Conservation (phyloP, 92 coral and sea anemone species). For the Zoanthus solanderi region DNA sequence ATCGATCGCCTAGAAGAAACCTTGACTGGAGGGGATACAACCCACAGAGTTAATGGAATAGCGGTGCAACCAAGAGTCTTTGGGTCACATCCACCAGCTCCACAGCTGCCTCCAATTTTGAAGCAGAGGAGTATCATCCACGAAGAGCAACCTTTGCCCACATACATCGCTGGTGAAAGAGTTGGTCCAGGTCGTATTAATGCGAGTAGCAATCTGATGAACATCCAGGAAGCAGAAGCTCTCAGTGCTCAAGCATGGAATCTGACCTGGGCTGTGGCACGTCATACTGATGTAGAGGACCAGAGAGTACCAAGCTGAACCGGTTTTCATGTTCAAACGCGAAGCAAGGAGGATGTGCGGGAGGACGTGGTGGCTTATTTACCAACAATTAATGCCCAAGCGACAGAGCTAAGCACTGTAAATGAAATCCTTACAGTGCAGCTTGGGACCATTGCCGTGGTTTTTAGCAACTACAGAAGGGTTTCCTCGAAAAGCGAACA, state of each 20-base stretch:
- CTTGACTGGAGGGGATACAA: conserved; percentile 48
- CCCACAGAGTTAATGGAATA: conserved; percentile 60
- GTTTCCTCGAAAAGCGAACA: too few species aligned
- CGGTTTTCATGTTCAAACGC: conserved; percentile 46
- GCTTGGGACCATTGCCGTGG: too few species aligned
- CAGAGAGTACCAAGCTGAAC: conserved; percentile 76
- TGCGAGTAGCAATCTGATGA: background rate
- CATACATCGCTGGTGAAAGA: conserved; percentile 64
- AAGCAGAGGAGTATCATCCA: conserved; percentile 31
- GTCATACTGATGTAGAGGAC: conserved; percentile 62
- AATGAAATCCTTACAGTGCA: too few species aligned
- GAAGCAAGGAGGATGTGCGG: too few species aligned
- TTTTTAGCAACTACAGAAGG: too few species aligned
- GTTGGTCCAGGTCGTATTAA: conserved; percentile 30
- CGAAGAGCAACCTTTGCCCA: conserved; percentile 7
- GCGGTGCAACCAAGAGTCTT: conserved; percentile 55
- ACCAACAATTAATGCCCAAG: too few species aligned
- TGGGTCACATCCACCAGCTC: conserved; percentile 55
- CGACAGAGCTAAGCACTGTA: too few species aligned
- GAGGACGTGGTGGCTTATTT: too few species aligned
- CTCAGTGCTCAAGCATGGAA: conserved; percentile 40
- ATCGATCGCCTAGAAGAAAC: conserved; percentile 51
- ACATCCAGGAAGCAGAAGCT: conserved; percentile 32
- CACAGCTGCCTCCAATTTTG: conserved; percentile 32
- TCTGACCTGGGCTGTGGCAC: conserved; percentile 61